Conservation (phyloP, 2,888 invertebrate genomes). For the Mactromeris polynyma region DNA sequence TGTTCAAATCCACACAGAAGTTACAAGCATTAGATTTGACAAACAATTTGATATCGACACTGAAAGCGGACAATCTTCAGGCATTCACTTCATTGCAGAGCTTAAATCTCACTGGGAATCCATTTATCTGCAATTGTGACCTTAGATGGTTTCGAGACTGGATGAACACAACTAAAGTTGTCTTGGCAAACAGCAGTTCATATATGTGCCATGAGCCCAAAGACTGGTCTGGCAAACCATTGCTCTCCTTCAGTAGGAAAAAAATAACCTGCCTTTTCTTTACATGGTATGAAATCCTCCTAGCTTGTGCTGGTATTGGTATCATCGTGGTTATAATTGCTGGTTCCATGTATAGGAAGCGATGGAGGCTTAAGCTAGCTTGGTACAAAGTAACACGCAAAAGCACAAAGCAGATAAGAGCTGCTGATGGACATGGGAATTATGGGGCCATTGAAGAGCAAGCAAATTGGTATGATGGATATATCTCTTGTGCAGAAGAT, state of each 20-base stretch:
- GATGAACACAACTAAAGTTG: conserved; percentile 92
- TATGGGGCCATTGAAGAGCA: conserved; percentile 62
- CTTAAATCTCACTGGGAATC: conserved; percentile 93
- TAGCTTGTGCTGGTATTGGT: conserved; percentile 46
- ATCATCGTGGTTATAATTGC: conserved; percentile 53
- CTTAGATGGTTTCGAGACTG: conserved; percentile 97
- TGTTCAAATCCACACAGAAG: conserved; percentile 63
- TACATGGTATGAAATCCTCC: conserved; percentile 65
- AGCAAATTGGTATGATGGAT: conserved; percentile 52
- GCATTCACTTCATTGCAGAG: conserved; percentile 91
- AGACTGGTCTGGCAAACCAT: conserved; percentile 70
- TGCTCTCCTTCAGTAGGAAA: conserved; percentile 72
- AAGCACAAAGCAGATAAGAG: not conserved
- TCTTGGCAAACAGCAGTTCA: conserved; percentile 47
- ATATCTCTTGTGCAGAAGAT: conserved; percentile 71
- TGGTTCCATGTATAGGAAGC: conserved; percentile 55
- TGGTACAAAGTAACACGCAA: conserved; percentile 44
- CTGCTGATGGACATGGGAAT: conserved; percentile 41
- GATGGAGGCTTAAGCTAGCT: conserved; percentile 66
- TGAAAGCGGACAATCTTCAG: conserved; percentile 83
- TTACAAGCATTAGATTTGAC: conserved; percentile 78
- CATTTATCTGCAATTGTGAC: conserved; percentile 95
- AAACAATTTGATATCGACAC: conserved; percentile 83
- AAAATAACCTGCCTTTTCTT: conserved; percentile 76
- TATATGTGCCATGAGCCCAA: conserved; percentile 76